Base-by-base conservation (phyloP, 2,113 vertebrate genomes). In the Tonatia bakeri region DNA sequence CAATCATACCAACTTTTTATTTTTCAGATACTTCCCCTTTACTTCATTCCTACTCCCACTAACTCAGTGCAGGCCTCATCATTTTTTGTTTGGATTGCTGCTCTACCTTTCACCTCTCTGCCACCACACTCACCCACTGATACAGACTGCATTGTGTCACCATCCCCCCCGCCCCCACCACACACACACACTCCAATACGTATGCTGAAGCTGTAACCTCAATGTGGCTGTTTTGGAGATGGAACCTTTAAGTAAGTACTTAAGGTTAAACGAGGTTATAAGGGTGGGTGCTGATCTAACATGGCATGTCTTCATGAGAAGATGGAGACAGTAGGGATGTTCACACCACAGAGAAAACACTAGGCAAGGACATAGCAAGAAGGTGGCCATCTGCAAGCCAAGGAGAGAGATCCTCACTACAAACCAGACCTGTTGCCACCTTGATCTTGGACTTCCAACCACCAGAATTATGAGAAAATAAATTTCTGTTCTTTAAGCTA, bases 391-490 rank as follows among this genome's bases (percentile, higher is more conserved):
- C 36, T 65, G 8, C 17, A 76, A 5, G 13, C 14, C 45, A 72
- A 61, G 50, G 56, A 73, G 47, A 70, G 20, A 47, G 19, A 4
- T 33, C 59, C 47, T 83, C 12, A 19, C 47, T 28, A 69, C 7
- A 82, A 95, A 80, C 36, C 54, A 56, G 38, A 33, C 38, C 38
- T 77, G 33, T 13, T 17, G 3, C 2, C 17, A 52, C 36, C 64
- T 94, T 64, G 36, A 36, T 85, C 22, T 75, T 91, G 45, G 50
- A 43, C 33, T 65, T 76, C 3, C 12, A 81, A 38, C 11, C 31
- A 64, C 14, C 22, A 45, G 43, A 93, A 65, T 36, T 59, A 16
- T 50, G 14, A 87, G 33, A 87, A 92, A 95, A 59, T 87, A 47
- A 47, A 75, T 70, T 64, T 84, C 64, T 87, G 1, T 65, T 38